Evolutionary conservation across 2,113 vertebrate species (phyloP).

Genomic region (Ia io): DNA sequence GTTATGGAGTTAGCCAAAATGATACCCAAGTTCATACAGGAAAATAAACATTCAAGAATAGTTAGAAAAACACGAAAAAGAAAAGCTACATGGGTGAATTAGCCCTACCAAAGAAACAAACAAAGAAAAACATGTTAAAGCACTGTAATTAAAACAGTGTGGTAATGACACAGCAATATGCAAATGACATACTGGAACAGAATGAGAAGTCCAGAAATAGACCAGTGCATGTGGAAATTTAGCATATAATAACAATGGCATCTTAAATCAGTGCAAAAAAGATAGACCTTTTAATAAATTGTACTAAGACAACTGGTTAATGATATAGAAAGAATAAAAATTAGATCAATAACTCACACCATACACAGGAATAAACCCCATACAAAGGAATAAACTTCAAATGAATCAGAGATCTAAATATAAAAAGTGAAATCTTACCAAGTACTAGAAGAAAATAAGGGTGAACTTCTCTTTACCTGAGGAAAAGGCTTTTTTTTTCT

Average conservation of each 20-base stretch:
- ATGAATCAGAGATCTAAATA: background rate
- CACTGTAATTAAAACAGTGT: background rate
- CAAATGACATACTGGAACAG: background rate
- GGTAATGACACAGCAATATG: background rate
- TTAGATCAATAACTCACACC: background rate
- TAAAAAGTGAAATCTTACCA: slow-evolving; percentile 3
- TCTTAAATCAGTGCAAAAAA: slow-evolving; percentile 9
- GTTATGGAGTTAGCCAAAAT: background rate
- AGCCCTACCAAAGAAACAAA: background rate
- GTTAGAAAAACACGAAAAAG: background rate
- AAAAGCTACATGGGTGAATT: background rate
- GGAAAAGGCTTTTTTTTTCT: background rate
- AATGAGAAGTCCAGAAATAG: background rate
- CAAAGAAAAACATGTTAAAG: background rate
- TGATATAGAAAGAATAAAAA: slow-evolving; percentile 7
- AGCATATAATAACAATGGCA: background rate
- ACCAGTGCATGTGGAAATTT: background rate
- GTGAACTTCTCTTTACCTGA: background rate
- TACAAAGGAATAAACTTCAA: background rate
- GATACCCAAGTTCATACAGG: background rate
- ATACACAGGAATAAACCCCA: background rate
- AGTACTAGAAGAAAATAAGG: background rate
- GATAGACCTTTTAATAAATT: background rate
- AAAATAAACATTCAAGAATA: slow-evolving; percentile 18
- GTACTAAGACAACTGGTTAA: background rate